Evolutionary conservation across 2,113 vertebrate species (phyloP).

Genomic region (Oryzias javanicus): DNA sequence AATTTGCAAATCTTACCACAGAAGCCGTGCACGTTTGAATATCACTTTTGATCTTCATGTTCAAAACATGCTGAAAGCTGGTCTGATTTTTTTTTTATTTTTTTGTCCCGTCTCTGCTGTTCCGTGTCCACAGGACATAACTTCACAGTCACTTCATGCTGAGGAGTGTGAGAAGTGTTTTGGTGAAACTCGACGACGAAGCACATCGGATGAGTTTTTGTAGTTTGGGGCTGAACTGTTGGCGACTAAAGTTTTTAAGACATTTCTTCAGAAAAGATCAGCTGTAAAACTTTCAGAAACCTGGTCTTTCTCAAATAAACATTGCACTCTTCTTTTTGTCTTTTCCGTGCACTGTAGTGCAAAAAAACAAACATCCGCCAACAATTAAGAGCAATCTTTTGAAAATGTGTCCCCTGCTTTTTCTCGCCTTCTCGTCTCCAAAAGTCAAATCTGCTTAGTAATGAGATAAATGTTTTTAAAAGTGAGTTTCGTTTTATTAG

Average conservation of each 20-base stretch:
- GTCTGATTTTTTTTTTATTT: conserved; percentile 34
- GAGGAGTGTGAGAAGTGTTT: conserved; percentile 9
- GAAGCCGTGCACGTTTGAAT: conserved; percentile 23
- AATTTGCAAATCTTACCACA: conserved; percentile 42
- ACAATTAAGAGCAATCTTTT: conserved; percentile 66
- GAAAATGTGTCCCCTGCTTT: conserved; percentile 51
- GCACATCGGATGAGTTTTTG: conserved; percentile 13
- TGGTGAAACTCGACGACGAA: conserved; percentile 8
- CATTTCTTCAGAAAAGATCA: conserved; percentile 21
- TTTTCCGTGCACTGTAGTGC: conserved; percentile 17
- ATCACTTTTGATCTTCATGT: conserved; percentile 37
- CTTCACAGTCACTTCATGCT: conserved; percentile 8
- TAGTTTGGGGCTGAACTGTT: conserved; percentile 35
- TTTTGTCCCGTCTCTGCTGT: not conserved
- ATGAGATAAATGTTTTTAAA: conserved; percentile 80
- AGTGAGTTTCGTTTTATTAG: conserved; percentile 77
- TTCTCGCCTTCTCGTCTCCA: conserved; percentile 38
- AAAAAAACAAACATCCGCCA: conserved; percentile 55
- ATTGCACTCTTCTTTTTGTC: conserved; percentile 25
- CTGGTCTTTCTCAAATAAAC: conserved; percentile 45
- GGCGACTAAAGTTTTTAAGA: conserved; percentile 8
- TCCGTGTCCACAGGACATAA: conserved; percentile 4
- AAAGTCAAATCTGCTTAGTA: conserved; percentile 79
- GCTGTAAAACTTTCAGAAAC: conserved; percentile 30
- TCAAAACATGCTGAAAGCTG: conserved; percentile 43